A percentile compares a stretch with the other conserved stretches of the same genome.
Conservation (phyloP, 2,888 invertebrate genomes). For the Dendrolimus pini region DNA sequence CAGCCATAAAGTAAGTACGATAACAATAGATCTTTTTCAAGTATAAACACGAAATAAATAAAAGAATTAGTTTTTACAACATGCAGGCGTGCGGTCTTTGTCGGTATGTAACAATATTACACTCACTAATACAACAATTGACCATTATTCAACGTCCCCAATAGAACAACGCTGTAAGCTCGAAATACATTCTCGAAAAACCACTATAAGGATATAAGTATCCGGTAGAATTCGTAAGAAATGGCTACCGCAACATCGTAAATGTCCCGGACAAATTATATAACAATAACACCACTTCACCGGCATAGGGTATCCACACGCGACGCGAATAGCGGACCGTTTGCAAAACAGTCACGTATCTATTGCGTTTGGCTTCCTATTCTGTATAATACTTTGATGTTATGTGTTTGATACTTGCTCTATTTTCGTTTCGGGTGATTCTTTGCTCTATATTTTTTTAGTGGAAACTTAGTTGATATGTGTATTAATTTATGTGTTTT, state of each 20-base stretch:
- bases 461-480: too few species aligned
- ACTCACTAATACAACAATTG: too few species aligned
- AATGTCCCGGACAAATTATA: constrained; percentile 61
- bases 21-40: too few species aligned
- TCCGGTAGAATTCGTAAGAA: constrained; percentile 20
- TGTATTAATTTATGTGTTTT: too few species aligned
- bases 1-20: too few species aligned
- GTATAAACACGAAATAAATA: too few species aligned
- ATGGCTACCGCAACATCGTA: constrained; percentile 51
- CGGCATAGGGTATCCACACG: constrained; percentile 12
- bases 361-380: constrained; percentile 17
- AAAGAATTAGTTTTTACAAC: too few species aligned
- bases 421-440: too few species aligned
- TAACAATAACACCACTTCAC: constrained; percentile 44
- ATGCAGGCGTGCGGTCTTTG: too few species aligned
- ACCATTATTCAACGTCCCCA: too few species aligned
- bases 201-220: neutral
- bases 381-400: neutral
- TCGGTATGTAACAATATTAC: too few species aligned
- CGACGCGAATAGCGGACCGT: constrained; percentile 17
- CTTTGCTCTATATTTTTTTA: too few species aligned
- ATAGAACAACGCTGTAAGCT: neutral
- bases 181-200: neutral
- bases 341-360: constrained; percentile 27
- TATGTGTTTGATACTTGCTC: neutral